Base-by-base conservation (phyloP, 2,888 invertebrate genomes). In the Oxyteleia sp. region DNA sequence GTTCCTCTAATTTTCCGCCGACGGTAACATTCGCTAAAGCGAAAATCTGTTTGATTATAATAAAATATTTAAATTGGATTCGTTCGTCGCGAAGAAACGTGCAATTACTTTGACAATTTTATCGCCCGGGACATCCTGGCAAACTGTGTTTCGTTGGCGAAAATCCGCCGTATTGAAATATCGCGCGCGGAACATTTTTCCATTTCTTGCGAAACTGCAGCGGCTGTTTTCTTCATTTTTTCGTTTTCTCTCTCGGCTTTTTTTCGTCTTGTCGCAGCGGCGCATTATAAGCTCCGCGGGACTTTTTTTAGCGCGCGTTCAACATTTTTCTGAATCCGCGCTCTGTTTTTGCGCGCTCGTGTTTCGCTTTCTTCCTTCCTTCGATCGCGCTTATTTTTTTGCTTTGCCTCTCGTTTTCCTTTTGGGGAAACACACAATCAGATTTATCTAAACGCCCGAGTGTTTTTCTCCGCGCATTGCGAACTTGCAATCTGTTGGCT, bases 21-120 rank as follows among this genome's bases (percentile, higher is more conserved):
- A 18, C 49, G 49, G 23, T 49, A 49, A 23, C 3, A 45, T n/a
- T 16, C 51, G 78, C 53, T 64, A 57, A 63, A 55, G 47, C n/a
- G 64, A 41, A 41, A 71, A 79, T 66, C 11, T 20, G 66, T 80
- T 66, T 80, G 72, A 80, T 80, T 80, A 29, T 66, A 64, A 72
- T 80, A 59, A 72, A 72, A 80, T 71, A 80, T 72, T 66, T 64
- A 80, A 80, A 80, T 72, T 72, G 78, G 59, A 72, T 64, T 63
- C 29, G 53, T 55, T 51, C 35, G 64, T 57, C 63, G 53, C 35
- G 41, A 35, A 45, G 47, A 68, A 80, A 47, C 72, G 59, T 47
- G 61, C 80, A 80, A 72, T 80, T 61, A 68, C 81, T 74, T 81
- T 61, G 74, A 79, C 68, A 74, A 74, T 74, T 81, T 81, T 55